Conservation (phyloP, 2,113 vertebrate genomes). For the Ciconia maguari region DNA sequence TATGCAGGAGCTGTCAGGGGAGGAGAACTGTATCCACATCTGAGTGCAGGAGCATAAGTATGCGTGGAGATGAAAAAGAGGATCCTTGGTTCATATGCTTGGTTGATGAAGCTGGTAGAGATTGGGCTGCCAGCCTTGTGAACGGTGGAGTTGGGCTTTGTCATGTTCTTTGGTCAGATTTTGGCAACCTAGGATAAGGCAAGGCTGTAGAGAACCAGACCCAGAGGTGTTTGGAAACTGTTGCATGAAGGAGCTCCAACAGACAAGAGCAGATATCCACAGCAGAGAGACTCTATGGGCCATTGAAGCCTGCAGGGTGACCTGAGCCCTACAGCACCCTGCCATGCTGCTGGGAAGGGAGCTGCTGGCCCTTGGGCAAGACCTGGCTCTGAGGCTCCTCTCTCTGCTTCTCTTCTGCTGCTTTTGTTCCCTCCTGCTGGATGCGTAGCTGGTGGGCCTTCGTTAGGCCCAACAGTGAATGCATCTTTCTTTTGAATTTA, state of each 20-base stretch:
- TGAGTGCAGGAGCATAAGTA: accelerated
- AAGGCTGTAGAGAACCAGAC: neutral
- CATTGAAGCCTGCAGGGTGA: neutral
- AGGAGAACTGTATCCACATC: neutral
- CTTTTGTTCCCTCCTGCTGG: neutral
- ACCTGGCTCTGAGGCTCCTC: neutral
- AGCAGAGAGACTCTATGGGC: neutral
- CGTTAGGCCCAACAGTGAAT: accelerated
- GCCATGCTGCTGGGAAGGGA: neutral
- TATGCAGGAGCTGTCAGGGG: neutral
- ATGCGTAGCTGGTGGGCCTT: neutral
- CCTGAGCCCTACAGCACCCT: neutral
- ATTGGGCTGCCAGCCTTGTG: neutral
- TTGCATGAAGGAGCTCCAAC: neutral
- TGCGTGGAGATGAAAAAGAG: neutral
- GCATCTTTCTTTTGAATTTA: neutral
- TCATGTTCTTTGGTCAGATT: neutral
- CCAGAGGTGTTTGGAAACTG: neutral
- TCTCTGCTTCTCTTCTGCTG: neutral
- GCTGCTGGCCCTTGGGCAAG: neutral
- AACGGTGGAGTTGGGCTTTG: neutral
- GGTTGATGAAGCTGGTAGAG: neutral
- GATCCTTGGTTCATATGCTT: neutral
- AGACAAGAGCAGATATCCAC: neutral
- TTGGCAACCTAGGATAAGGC: neutral